Conservation (phyloP, 2,113 vertebrate genomes). For the Coregonus clupeaformis region DNA sequence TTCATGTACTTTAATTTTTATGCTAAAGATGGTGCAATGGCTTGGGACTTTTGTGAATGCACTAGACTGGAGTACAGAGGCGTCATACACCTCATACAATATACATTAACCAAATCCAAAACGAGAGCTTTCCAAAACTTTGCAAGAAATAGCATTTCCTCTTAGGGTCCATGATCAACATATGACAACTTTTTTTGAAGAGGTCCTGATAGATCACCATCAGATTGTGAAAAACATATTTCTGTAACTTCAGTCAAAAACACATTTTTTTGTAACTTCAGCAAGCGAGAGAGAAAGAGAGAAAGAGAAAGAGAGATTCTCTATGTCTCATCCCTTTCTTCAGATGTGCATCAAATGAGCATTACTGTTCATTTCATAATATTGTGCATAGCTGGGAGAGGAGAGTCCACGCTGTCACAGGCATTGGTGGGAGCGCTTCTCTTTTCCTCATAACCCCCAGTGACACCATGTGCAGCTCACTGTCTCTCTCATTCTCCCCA, state of each 20-base stretch:
- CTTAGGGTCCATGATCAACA: not conserved
- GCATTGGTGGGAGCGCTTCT: not conserved
- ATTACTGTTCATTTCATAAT: constrained; percentile 19
- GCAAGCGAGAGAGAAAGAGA: too few relatives aligned
- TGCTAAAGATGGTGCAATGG: too few relatives aligned
- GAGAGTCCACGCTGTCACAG: constrained; percentile 18
- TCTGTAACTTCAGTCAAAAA: not conserved
- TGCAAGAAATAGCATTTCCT: not conserved
- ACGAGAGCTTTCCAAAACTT: not conserved
- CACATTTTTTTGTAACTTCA: too few relatives aligned
- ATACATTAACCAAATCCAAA: too few relatives aligned
- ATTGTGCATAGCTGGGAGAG: constrained; percentile 10
- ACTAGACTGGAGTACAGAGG: too few relatives aligned
- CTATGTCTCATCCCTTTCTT: not conserved
- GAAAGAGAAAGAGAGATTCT: not conserved
- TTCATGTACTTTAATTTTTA: too few relatives aligned
- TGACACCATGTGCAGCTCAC: constrained; percentile 23
- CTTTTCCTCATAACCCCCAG: constrained; percentile 11
- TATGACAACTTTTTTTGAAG: not conserved
- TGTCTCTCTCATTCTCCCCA: not conserved
- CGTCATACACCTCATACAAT: too few relatives aligned
- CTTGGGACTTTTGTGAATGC: too few relatives aligned
- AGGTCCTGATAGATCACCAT: too few relatives aligned
- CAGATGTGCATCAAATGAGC: not conserved
- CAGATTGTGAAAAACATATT: not conserved